These are phyloP conservation scores for Ptychodera flava DNA, from an alignment of 35 echinoderm and acorn worm genomes.

Conservation along the genomic window DNA sequence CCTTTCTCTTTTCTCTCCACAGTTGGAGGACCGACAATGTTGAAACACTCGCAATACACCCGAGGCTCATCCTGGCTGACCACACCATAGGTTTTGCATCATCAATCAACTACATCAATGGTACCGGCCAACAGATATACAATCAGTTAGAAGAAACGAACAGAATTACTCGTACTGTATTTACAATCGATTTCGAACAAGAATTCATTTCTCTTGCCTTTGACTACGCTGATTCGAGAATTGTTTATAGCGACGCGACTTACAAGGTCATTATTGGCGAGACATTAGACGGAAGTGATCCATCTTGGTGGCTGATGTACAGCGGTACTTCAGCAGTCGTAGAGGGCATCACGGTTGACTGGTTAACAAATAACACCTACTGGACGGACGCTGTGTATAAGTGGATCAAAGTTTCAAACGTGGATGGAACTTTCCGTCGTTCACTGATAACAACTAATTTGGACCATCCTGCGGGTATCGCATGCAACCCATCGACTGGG, in stretches of 20 bases:
- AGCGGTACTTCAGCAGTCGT: neutral
- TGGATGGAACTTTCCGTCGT: neutral
- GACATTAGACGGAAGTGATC: neutral
- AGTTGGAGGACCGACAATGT: no score
- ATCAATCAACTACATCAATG: no score
- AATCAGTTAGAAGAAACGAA: no score
- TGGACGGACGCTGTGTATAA: neutral
- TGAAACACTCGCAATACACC: no score
- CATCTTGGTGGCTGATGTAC: neutral
- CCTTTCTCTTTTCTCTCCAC: no score
- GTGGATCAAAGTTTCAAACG: neutral
- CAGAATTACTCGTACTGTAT: no score
- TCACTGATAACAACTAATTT: neutral
- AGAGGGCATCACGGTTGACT: neutral
- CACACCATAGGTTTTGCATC: no score
- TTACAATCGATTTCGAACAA: no score
- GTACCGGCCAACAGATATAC: no score
- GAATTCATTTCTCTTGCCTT: neutral
- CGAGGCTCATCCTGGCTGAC: no score
- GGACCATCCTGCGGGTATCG: neutral
- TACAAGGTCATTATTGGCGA: neutral
- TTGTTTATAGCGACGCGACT: neutral
- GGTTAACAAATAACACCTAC: neutral
- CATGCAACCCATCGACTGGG: neutral
- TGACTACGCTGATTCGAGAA: neutral